These are phyloP conservation scores for Smittia sp. DNA, from an alignment of 2,888 invertebrate species.

Conservation along the genomic window DNA sequence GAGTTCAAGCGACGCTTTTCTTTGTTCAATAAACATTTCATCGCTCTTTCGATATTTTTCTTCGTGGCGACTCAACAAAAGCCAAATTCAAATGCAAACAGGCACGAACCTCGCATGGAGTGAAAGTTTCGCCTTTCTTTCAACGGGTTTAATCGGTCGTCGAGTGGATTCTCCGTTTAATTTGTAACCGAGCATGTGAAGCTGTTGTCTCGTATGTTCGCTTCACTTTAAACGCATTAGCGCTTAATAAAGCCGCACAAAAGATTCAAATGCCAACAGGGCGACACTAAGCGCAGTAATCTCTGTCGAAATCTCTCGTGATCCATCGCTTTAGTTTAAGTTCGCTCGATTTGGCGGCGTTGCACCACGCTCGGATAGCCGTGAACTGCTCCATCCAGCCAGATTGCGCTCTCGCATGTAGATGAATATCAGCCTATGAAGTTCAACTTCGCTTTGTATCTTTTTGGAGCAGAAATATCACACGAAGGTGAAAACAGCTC, in stretches of 20 bases:
- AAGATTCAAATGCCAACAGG: conserved; percentile 19
- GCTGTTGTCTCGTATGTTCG: not conserved
- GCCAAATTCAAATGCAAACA: conserved; percentile 13
- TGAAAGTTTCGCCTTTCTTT: conserved; percentile 13
- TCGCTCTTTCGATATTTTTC: not conserved
- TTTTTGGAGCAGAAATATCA: not conserved
- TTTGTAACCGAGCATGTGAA: not conserved
- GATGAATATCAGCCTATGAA: not conserved
- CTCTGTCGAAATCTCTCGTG: conserved; percentile 18
- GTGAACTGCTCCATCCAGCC: conserved; percentile 22
- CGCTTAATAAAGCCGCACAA: not conserved
- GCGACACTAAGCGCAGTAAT: not conserved
- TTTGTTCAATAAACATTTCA: not conserved
- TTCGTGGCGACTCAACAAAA: not conserved
- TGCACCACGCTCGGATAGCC: not conserved
- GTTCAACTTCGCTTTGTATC: not conserved
- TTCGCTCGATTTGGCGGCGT: conserved; percentile 11
- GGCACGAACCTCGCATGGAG: not conserved
- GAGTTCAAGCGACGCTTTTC: too few relatives aligned
- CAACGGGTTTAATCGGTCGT: not conserved
- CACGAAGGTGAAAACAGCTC: conserved; percentile 12
- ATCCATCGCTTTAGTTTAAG: conserved; percentile 9
- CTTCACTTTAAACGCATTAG: not conserved
- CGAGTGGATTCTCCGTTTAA: not conserved
- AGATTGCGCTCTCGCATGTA: too few relatives aligned